These are phyloP conservation scores for Glareola pratincola DNA, from an alignment of 2,113 vertebrate species.

Conservation along the genomic window DNA sequence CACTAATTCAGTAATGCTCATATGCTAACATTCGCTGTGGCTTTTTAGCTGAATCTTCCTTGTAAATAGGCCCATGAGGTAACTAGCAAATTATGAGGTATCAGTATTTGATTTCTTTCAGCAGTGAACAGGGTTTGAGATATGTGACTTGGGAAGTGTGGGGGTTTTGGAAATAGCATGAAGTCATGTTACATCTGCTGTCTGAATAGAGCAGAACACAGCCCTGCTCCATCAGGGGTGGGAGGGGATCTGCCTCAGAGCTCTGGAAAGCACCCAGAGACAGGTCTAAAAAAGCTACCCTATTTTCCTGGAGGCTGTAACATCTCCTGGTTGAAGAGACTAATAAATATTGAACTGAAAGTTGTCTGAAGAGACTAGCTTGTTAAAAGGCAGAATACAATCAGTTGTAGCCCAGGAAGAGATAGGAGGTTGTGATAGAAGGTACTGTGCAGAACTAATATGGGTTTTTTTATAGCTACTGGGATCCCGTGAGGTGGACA, in stretches of 20 bases:
- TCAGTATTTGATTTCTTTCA: not conserved
- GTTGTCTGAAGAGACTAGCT: not conserved
- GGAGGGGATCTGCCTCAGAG: not conserved
- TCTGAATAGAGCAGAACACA: not conserved
- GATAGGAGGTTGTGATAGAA: not conserved
- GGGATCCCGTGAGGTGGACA: not conserved
- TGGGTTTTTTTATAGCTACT: rapidly evolving
- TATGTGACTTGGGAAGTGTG: not conserved
- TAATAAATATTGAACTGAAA: not conserved
- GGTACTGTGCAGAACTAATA: not conserved
- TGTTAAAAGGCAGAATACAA: not conserved
- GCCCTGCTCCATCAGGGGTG: not conserved
- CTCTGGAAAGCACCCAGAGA: not conserved
- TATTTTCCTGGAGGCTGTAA: constrained; percentile 7
- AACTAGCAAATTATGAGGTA: not conserved
- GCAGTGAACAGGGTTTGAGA: not conserved
- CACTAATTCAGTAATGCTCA: not conserved
- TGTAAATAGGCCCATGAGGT: not conserved
- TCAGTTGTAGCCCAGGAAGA: not conserved
- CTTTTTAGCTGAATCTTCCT: not conserved
- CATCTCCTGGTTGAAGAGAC: not conserved
- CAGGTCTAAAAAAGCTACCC: not conserved
- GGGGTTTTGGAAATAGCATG: not conserved
- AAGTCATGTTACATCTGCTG: not conserved
- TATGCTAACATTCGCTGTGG: not conserved